Base-by-base conservation (phyloP, 2,113 vertebrate species). In the Alosa alosa region DNA sequence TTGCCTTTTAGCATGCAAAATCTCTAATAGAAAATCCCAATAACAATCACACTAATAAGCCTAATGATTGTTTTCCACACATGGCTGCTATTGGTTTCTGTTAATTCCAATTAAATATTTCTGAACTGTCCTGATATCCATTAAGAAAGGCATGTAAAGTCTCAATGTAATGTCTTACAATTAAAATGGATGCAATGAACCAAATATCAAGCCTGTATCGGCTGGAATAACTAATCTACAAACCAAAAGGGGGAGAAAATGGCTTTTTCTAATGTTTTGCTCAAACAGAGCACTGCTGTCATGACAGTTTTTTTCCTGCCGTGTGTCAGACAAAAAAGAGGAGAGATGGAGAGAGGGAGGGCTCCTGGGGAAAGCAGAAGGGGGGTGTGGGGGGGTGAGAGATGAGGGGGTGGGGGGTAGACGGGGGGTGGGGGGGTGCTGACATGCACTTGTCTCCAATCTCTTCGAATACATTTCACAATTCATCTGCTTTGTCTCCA, bases 401-500 rank as follows among this genome's bases (percentile, higher is more conserved):
- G 84, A 82, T 18, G 82, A 44, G 41, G 86, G 81, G 81, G 87
- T 36, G 82, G 89, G 89, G 89, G 86, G 90, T 91, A 93, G 92
- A 95, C 94, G 95, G 94, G 91, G 94, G 95, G 94, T 31, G 93
- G 92, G 95, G 94, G 95, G 94, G 96, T 96, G 96, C 92, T 97
- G 96, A 96, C 96, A 97, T 96, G 96, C 96, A 96, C 96, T 98
- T 98, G 96, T 96, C 97, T 97, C 96, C 96, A 97, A 98, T 97
- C 97, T 96, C 96, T 98, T 97, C 97, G 97, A 99, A 98, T 99
- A 98, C 96, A 99, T 99, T 98, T 98, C 97, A 99, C 98, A 99
- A 99, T 98, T 99, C 98, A 99, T 99, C 97, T 98, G 97, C 97
- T 99, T 99, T 98, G 97, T 99, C 98, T 99, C 97, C 95, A 94